Conservation (phyloP, 2,113 vertebrate species). For the Cygnus atratus region DNA sequence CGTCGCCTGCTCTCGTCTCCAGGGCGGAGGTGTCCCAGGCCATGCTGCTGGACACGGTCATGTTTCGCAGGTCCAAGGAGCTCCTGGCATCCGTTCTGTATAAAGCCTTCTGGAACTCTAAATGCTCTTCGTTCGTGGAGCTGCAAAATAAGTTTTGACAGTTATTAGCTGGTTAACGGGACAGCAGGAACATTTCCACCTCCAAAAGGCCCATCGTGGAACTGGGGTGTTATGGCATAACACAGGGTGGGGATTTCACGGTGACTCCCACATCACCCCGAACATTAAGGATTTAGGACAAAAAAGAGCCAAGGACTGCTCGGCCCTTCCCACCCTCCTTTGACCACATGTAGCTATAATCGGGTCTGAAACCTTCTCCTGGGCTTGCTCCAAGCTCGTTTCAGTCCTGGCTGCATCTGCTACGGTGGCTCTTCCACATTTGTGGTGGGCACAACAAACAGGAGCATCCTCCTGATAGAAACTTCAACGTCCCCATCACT, state of each 20-base stretch:
- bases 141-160: slow-evolving; percentile 64
- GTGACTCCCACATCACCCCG: fast-evolving
- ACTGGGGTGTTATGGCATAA: fast-evolving
- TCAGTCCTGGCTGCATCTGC: background rate
- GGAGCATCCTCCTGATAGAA: background rate
- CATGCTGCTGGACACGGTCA: background rate
- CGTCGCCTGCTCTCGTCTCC: slow-evolving; percentile 37
- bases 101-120: slow-evolving; percentile 56
- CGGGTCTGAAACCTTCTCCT: background rate
- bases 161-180: background rate
- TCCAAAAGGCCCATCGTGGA: no score
- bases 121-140: slow-evolving; percentile 52
- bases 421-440: fast-evolving
- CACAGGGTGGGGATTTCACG: fast-evolving
- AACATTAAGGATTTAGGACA: background rate
- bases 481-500: background rate
- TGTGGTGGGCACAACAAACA: no score
- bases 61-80: slow-evolving; percentile 35
- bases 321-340: background rate
- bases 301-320: background rate
- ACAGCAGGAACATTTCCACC: fast-evolving
- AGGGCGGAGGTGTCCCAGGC: slow-evolving; percentile 56
- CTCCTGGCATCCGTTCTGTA: slow-evolving; percentile 50
- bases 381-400: background rate
- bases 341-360: background rate